Percentiles rank a stretch among this genome's conserved stretches.
Conservation (phyloP, 2,113 vertebrate species). For the Danio rerio region GRCz12tu NC_133191.1:46837501-46838000, state of each 20-base stretch:
- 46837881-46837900: not conserved
- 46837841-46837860: constrained; percentile 36
- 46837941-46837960: not conserved
- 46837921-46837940: not conserved
- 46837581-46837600: not conserved
- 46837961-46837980: not conserved
- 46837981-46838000: not conserved
- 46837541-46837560: not conserved
- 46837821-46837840: constrained; percentile 8
- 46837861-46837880: constrained; percentile 37
- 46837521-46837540: not conserved
- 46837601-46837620: not conserved
- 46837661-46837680: not conserved
- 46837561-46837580: not conserved
- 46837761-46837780: constrained; percentile 6
- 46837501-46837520: not conserved
- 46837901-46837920: constrained; percentile 18
- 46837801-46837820: constrained; percentile 46
- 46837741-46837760: not conserved
- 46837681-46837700: not conserved
- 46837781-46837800: constrained; percentile 44
- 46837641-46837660: not conserved
- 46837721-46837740: not conserved
- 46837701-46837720: not conserved
- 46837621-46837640: not conserved